These are phyloP conservation scores for Rhingia rostrata DNA, from an alignment of 2,888 invertebrate genomes.

Conservation along the genomic window DNA sequence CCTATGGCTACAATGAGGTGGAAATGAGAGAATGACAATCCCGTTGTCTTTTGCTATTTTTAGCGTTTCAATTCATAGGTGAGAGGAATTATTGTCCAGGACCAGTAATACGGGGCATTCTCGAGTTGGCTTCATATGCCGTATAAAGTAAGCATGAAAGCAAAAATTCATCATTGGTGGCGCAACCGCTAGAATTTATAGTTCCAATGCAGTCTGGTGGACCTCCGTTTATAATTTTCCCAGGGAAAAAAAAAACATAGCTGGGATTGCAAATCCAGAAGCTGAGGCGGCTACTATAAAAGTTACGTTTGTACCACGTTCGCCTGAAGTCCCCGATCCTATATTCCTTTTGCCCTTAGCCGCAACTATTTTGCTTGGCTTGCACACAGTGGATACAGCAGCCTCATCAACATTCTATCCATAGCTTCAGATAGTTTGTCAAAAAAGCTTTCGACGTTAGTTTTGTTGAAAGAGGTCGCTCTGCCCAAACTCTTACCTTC, in stretches of 20 bases:
- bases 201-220: conserved; percentile 31
- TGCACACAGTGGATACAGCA: conserved; percentile 43
- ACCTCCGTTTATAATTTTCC: conserved; percentile 75
- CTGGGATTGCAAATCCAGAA: too few species aligned
- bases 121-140: conserved; percentile 21
- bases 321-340: conserved; percentile 48
- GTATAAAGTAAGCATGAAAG: too few species aligned
- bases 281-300: conserved; percentile 77
- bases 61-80: conserved; percentile 43
- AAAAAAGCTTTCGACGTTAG: conserved; percentile 32
- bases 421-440: background rate
- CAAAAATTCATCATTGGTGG: conserved; percentile 42
- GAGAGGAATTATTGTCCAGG: conserved; percentile 49
- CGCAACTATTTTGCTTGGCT: conserved; percentile 44
- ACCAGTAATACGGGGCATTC: too few species aligned
- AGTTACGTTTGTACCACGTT: conserved; percentile 76
- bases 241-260: conserved; percentile 78
- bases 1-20: conserved; percentile 49
- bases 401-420: conserved; percentile 48
- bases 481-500: conserved; percentile 33
- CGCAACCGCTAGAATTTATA: conserved; percentile 33
- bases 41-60: conserved; percentile 44
- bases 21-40: conserved; percentile 39
- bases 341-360: conserved; percentile 49
- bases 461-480: conserved; percentile 37